A percentile compares a stretch with the other conserved stretches of the same genome.
Evolutionary conservation across 2,797 vertebrate species (phyloP).

Genomic region (Pelobates cultripes): DNA sequence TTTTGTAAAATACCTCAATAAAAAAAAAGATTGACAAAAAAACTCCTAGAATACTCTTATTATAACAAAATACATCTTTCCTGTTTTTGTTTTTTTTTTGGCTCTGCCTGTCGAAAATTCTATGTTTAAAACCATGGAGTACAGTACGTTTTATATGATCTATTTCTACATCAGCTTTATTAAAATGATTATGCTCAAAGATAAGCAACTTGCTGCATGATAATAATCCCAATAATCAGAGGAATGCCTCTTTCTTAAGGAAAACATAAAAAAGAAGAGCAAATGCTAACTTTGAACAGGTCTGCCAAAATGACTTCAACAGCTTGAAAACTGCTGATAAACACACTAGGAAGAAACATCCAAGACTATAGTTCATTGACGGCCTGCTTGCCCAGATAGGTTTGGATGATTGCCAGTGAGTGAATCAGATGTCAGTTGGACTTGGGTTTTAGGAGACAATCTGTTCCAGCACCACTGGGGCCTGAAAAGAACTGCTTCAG

Average conservation of each 20-base stretch:
- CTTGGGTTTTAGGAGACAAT: slow-evolving; percentile 57
- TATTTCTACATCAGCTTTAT: too few species aligned
- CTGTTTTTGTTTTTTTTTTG: too few species aligned
- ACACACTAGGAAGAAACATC: slow-evolving; percentile 45
- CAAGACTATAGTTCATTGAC: slow-evolving; percentile 55
- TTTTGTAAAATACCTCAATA: too few species aligned
- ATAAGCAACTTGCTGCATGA: slow-evolving; percentile 38
- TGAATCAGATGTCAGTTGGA: slow-evolving; percentile 63
- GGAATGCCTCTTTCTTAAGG: slow-evolving; percentile 47
- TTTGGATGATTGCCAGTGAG: slow-evolving; percentile 61
- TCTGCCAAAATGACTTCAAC: slow-evolving; percentile 63
- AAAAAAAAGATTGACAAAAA: too few species aligned
- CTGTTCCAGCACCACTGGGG: slow-evolving; percentile 57
- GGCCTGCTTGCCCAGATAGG: slow-evolving; percentile 65
- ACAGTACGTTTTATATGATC: too few species aligned
- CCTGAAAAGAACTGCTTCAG: slow-evolving; percentile 59
- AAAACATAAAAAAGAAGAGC: not conserved
- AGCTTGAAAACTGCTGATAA: slow-evolving; percentile 68
- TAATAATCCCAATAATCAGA: slow-evolving; percentile 43
- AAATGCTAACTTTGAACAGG: slow-evolving; percentile 53
- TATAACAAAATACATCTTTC: too few species aligned
- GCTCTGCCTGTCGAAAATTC: too few species aligned
- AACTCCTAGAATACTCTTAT: too few species aligned
- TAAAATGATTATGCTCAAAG: slow-evolving; percentile 1
- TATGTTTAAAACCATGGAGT: too few species aligned